These are phyloP conservation scores for Petromus typicus DNA, from an alignment of 2,113 vertebrate species.

Conservation along the genomic window DNA sequence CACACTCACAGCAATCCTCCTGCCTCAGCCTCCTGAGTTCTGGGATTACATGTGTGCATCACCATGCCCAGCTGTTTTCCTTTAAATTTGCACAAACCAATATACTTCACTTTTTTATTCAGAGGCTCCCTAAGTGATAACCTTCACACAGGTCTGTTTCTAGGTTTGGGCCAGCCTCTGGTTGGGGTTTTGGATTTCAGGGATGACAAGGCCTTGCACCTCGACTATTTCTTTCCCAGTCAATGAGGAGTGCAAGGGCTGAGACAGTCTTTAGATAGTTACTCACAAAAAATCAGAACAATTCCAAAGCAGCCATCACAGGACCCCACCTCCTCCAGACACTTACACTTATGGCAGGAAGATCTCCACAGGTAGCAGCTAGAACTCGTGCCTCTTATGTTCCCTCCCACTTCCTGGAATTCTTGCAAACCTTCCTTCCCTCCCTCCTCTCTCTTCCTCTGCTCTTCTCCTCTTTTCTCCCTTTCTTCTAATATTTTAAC, in stretches of 20 bases:
- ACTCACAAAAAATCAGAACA: background rate
- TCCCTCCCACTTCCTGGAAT: background rate
- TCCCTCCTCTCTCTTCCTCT: background rate
- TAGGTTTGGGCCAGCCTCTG: background rate
- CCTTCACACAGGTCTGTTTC: background rate
- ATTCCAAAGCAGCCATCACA: background rate
- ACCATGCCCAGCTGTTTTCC: background rate
- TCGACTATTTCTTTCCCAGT: constrained; percentile 22
- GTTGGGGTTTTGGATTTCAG: constrained; percentile 24
- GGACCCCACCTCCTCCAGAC: background rate
- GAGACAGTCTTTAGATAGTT: background rate
- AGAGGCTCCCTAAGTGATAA: background rate
- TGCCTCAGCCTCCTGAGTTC: background rate
- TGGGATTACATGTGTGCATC: background rate
- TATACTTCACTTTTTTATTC: background rate
- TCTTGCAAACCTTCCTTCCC: background rate
- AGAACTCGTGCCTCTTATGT: background rate
- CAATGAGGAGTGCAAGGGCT: background rate
- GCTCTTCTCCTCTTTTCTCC: too few species aligned
- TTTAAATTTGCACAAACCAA: background rate
- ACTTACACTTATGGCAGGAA: background rate
- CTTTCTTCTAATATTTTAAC: background rate
- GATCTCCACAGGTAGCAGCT: background rate
- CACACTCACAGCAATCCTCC: background rate
- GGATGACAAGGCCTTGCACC: background rate